A percentile compares a stretch with the other conserved stretches of the same genome.
Conservation (phyloP, 2,113 vertebrate species). For the Hypomesus transpacificus region DNA sequence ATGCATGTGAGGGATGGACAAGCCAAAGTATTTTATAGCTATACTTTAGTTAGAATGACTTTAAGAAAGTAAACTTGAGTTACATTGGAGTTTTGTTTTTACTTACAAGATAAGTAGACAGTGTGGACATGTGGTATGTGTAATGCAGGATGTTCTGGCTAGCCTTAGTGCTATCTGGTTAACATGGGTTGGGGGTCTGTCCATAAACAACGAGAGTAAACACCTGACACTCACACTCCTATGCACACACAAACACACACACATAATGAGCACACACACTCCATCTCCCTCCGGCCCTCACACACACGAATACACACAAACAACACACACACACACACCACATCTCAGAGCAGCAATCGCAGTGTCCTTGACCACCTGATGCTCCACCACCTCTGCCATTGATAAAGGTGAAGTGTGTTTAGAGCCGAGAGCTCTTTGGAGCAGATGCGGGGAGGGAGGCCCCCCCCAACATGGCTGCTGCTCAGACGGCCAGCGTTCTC, state of each 20-base stretch:
- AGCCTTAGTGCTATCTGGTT: neutral
- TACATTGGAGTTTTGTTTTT: too few relatives aligned
- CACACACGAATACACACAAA: neutral
- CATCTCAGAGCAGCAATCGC: too few relatives aligned
- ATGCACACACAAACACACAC: slow-evolving; percentile 3
- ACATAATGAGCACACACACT: neutral
- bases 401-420: neutral
- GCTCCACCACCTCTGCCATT: too few relatives aligned
- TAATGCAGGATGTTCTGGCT: too few relatives aligned
- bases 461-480: neutral
- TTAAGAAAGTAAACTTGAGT: too few relatives aligned
- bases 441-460: neutral
- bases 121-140: too few relatives aligned
- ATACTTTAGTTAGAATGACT: too few relatives aligned
- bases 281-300: neutral
- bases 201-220: neutral
- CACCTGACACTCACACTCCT: neutral
- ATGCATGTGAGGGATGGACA: neutral
- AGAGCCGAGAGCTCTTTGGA: slow-evolving; percentile 13
- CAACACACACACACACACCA: too few relatives aligned
- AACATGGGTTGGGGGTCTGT: too few relatives aligned
- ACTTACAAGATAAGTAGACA: too few relatives aligned
- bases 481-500: neutral
- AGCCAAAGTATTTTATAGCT: too few relatives aligned
- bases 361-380: too few relatives aligned